Percentiles rank a stretch among this genome's conserved stretches.
Evolutionary conservation across 2,797 vertebrate species (phyloP).

Genomic region (Zonotrichia albicollis): DNA sequence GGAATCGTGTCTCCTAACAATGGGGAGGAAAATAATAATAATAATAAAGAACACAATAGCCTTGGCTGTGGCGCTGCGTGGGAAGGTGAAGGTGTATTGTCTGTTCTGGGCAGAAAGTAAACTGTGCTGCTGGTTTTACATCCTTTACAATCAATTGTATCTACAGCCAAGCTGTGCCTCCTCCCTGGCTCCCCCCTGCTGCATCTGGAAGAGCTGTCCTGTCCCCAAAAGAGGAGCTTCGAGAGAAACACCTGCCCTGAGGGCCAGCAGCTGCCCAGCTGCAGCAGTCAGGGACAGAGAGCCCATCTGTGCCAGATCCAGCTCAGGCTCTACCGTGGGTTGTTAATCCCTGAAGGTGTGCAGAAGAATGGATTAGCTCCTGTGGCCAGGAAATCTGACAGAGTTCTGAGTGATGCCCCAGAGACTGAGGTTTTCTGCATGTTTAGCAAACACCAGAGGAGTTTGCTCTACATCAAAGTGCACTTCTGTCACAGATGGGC

Average conservation of each 20-base stretch:
- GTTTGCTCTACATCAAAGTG: neutral
- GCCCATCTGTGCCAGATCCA: neutral
- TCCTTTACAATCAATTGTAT: neutral
- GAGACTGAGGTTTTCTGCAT: neutral
- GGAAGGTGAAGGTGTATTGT: neutral
- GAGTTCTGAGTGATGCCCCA: neutral
- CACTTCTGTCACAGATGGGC: neutral
- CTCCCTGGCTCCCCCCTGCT: neutral
- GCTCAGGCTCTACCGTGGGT: neutral
- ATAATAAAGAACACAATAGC: neutral
- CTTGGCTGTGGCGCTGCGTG: rapidly evolving
- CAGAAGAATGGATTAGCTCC: neutral
- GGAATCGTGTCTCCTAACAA: neutral
- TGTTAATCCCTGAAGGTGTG: neutral
- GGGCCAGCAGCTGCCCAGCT: neutral
- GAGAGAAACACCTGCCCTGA: neutral
- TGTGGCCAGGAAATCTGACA: neutral
- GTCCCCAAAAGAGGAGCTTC: neutral
- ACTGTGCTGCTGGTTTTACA: neutral
- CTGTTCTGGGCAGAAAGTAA: neutral
- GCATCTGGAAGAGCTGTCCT: neutral
- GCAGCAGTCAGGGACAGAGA: neutral
- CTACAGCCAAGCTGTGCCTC: neutral
- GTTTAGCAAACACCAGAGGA: neutral
- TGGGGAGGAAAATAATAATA: neutral